A percentile compares a stretch with the other conserved stretches of the same genome.
Evolutionary conservation across 2,797 vertebrate genomes (phyloP).

Genomic region (Eleutherodactylus coqui): DNA sequence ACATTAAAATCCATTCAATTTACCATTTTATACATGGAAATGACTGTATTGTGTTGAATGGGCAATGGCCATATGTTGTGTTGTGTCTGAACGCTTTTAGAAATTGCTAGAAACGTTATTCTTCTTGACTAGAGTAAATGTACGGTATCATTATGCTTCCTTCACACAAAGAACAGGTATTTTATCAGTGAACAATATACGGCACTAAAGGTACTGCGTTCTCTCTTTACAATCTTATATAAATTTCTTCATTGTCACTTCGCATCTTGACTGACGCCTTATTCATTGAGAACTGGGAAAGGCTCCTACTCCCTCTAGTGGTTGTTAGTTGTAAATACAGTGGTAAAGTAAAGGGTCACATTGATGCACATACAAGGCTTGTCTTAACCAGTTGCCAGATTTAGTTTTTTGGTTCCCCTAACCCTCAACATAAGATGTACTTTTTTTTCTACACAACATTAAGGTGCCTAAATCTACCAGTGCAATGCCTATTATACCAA

Average conservation of each 20-base stretch:
- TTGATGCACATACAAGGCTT: neutral
- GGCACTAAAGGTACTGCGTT: neutral
- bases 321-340: slow-evolving; percentile 26
- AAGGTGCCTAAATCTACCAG: no score
- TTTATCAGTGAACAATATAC: neutral
- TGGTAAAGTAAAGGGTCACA: neutral
- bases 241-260: neutral
- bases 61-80: neutral
- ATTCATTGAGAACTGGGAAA: slow-evolving; percentile 40
- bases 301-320: slow-evolving; percentile 70
- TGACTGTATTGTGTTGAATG: neutral
- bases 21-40: neutral
- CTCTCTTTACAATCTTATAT: neutral
- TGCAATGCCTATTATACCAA: no score
- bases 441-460: no score
- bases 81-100: neutral
- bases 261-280: neutral
- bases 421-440: no score
- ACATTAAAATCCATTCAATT: neutral
- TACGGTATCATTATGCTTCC: no score
- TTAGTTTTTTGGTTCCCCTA: no score
- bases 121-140: neutral
- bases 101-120: neutral
- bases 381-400: neutral
- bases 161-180: neutral